Evolutionary conservation across 2,113 vertebrate genomes (phyloP).

Genomic region (Tor tambroides): DNA sequence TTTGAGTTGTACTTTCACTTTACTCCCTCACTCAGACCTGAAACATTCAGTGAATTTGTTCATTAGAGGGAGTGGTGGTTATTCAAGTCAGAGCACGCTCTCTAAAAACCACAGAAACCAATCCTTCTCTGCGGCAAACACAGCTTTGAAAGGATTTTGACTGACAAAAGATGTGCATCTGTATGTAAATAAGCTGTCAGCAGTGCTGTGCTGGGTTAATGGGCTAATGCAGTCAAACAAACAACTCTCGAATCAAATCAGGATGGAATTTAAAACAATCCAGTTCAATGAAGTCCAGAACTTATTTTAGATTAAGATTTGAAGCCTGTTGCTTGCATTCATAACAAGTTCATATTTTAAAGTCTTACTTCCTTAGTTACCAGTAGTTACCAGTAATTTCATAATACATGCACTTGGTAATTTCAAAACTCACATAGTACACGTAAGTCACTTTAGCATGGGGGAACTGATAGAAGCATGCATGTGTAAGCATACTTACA

Average conservation of each 20-base stretch:
- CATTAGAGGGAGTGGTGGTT: conserved; percentile 13
- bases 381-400: not conserved
- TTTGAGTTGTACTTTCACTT: conserved; percentile 36
- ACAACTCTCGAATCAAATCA: not conserved
- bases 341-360: not conserved
- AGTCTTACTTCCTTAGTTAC: not conserved
- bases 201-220: not conserved
- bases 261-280: not conserved
- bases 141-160: conserved; percentile 8
- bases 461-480: not conserved
- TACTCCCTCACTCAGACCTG: not conserved
- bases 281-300: not conserved
- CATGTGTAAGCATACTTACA: not conserved
- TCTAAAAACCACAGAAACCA: conserved; percentile 14
- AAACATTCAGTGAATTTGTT: not conserved
- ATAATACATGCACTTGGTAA: not conserved
- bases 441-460: not conserved
- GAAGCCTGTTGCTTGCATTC: not conserved
- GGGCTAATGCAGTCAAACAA: not conserved
- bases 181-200: conserved; percentile 8
- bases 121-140: conserved; percentile 7
- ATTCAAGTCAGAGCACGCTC: not conserved
- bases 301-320: not conserved
- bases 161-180: conserved; percentile 24
- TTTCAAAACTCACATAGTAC: not conserved